Evolutionary conservation across 2,797 vertebrate species (phyloP).

Genomic region (Simalia tracyae): DNA sequence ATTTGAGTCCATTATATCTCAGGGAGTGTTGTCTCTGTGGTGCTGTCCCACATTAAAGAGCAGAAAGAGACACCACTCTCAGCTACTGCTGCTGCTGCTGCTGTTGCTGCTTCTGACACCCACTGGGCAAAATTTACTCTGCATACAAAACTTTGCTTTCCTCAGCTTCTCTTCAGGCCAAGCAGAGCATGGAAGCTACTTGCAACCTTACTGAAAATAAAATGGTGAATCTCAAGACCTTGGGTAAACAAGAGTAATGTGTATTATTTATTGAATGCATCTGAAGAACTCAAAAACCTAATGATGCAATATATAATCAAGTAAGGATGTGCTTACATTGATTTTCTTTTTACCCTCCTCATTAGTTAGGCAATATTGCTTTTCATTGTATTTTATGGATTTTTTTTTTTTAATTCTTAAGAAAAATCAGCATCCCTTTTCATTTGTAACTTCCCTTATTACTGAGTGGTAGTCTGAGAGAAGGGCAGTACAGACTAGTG

Average conservation of each 20-base stretch:
- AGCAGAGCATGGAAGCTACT: background rate
- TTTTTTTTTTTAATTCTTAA: background rate
- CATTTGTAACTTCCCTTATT: background rate
- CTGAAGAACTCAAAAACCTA: background rate
- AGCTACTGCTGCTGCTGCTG: background rate
- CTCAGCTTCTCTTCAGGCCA: background rate
- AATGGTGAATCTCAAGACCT: background rate
- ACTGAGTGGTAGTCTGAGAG: background rate
- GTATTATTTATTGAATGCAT: background rate
- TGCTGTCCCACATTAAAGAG: background rate
- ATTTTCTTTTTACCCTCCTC: background rate
- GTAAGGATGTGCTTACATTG: background rate
- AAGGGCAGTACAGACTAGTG: background rate
- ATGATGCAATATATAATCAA: background rate
- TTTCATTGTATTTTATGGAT: background rate
- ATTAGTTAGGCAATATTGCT: background rate
- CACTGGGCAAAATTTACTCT: background rate
- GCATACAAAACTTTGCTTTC: background rate
- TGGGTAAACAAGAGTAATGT: background rate
- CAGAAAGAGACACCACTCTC: background rate
- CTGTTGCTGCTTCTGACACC: background rate
- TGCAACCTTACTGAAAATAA: background rate
- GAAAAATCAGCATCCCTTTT: background rate
- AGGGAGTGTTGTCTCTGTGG: background rate
- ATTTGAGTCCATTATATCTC: background rate